Evolutionary conservation across 1,140 invertebrate species (phyloP).

Genomic region (Cardiocondyla obscurior): DNA sequence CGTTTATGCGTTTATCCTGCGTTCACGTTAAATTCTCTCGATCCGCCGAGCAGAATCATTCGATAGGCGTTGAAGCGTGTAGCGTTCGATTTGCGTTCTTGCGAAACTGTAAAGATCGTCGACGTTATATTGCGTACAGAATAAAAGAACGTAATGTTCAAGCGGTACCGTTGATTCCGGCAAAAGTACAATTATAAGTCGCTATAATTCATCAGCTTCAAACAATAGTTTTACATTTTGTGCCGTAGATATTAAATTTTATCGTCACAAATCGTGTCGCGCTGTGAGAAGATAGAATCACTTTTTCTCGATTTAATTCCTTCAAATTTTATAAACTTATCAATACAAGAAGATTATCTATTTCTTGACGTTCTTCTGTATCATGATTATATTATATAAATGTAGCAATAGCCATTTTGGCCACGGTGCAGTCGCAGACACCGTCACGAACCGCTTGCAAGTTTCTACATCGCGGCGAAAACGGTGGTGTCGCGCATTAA

Average conservation of each 20-base stretch:
- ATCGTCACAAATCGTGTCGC: neutral
- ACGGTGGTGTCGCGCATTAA: neutral
- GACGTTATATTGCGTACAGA: neutral
- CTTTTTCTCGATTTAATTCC: neutral
- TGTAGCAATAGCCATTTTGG: neutral
- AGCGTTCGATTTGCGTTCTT: slow-evolving; percentile 14
- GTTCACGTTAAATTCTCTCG: slow-evolving; percentile 60
- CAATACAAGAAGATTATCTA: neutral
- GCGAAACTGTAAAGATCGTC: slow-evolving; percentile 6
- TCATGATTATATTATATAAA: neutral
- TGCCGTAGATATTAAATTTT: neutral
- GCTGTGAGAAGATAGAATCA: neutral
- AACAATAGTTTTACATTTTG: neutral
- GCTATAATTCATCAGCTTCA: neutral
- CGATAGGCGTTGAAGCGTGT: slow-evolving; percentile 41
- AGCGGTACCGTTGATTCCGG: neutral
- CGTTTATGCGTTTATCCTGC: neutral
- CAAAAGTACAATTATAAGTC: neutral
- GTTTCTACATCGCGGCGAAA: neutral
- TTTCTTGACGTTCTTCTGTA: too few relatives aligned
- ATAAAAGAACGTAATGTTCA: neutral
- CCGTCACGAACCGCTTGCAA: neutral
- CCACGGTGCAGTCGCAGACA: too few relatives aligned
- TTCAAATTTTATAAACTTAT: neutral
- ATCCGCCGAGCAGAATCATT: slow-evolving; percentile 57